Percentiles rank a stretch among this genome's conserved stretches.
phyloP scores from a whole-genome alignment of 2,888 invertebrate genomes.

The Troides oblongomaculatus region DNA sequence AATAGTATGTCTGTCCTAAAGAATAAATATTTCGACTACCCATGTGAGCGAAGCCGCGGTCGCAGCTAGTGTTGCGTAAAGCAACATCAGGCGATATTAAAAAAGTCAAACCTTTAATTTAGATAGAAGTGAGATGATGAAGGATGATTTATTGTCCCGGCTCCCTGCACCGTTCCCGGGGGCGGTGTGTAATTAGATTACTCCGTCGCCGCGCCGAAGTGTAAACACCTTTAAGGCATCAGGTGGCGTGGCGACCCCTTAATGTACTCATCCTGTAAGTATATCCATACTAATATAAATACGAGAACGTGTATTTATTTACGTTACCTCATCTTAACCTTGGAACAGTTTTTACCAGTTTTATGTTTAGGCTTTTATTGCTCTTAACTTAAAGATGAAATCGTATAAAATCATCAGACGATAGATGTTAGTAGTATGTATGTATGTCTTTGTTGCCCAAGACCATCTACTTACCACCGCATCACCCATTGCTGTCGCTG shows the following conservation, averaged over 20 bases:
- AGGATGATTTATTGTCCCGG: constrained; percentile 60
- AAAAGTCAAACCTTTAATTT: constrained; percentile 30
- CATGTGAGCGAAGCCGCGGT: not conserved
- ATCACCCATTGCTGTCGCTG: no score
- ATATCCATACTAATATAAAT: constrained; percentile 15
- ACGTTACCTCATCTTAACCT: not conserved
- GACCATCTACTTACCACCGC: no score
- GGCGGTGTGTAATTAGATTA: constrained; percentile 49
- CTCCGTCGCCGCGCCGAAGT: constrained; percentile 33
- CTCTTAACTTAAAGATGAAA: not conserved
- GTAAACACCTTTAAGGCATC: constrained; percentile 57
- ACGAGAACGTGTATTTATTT: not conserved
- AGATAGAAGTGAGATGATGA: constrained; percentile 44
- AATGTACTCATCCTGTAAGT: constrained; percentile 36
- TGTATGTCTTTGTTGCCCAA: no score
- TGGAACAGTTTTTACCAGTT: not conserved
- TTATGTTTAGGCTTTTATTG: not conserved
- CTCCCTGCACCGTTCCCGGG: constrained; percentile 38
- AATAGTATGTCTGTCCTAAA: no score
- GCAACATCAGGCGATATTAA: constrained; percentile 33
- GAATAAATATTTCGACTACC: not conserved
- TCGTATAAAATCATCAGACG: not conserved
- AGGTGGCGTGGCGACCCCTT: constrained; percentile 40
- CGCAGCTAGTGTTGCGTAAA: not conserved
- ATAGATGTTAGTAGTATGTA: no score